Conservation (phyloP, 2,888 invertebrate genomes). For the Metalampra italica region DNA sequence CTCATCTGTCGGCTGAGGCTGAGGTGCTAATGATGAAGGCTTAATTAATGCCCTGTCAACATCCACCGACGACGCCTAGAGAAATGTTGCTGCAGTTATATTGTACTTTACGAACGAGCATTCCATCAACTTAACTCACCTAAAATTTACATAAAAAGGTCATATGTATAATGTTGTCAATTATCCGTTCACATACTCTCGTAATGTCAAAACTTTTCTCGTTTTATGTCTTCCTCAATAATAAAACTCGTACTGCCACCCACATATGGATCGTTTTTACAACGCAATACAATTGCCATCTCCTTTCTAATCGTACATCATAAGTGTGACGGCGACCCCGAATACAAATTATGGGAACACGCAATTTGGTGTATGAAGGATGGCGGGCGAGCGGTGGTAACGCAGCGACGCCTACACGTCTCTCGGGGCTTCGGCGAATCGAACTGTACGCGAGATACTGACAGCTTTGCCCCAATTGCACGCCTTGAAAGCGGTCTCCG, state of each 20-base stretch:
- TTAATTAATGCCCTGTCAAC: constrained; percentile 27
- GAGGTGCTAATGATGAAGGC: constrained; percentile 41
- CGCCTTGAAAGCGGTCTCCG: constrained; percentile 6
- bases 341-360: constrained; percentile 74
- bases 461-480: constrained; percentile 64
- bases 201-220: neutral
- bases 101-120: constrained; percentile 4
- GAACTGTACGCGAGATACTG: constrained; percentile 55
- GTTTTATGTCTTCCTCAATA: constrained; percentile 31
- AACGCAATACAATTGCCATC: constrained; percentile 62
- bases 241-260: constrained; percentile 46
- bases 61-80: constrained; percentile 14
- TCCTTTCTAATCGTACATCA: constrained; percentile 72
- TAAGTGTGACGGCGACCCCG: constrained; percentile 72
- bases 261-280: constrained; percentile 52
- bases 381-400: constrained; percentile 49
- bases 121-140: constrained; percentile 13
- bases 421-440: constrained; percentile 69
- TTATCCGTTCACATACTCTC: constrained; percentile 5
- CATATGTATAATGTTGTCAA: constrained; percentile 9
- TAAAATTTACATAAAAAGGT: constrained; percentile 11
- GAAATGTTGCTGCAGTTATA: constrained; percentile 1
- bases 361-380: constrained; percentile 71
- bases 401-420: constrained; percentile 65
- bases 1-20: constrained; percentile 28